Base-by-base conservation (phyloP, 2,113 vertebrate genomes). In the Apistogramma diplotaenia region DNA sequence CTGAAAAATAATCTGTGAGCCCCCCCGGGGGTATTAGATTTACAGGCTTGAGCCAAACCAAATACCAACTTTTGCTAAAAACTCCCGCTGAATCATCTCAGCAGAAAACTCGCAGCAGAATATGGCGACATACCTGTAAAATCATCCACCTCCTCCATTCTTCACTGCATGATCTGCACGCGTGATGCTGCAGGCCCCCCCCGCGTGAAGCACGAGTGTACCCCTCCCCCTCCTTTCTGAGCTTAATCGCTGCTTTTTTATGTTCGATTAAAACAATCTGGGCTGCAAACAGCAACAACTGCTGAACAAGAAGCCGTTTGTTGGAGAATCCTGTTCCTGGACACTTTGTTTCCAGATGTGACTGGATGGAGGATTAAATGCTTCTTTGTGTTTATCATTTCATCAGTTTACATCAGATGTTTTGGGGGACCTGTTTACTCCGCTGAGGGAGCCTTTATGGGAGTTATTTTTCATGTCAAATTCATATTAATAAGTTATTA, bases 221-320 rank as follows among this genome's bases (percentile, higher is more conserved):
- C 79, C 79, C 79, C 92, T n/a, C n/a, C n/a, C n/a, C n/a, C n/a
- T n/a, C 86, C 79, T 73, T 80, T 35, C 85, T 40, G 40, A 73
- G 73, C 62, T 25, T 72, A 80, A 81, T 89, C 83, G 87, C n/a
- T n/a, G 19, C 88, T 91, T 91, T 88, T 87, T 93, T 89, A 76
- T 71, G 49, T 46, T 25, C 54, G 74, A 85, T 84, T 76, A 77
- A 81, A 85, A 82, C 43, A 74, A 58, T 19, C 18, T 29, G 49
- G 27, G 72, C 71, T 58, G 29, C 79, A 87, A 82, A 85, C 55
- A 79, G 67, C 56, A 31, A 49, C 58, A 57, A 46, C 70, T 55
- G 31, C 11, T 3, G 56, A 83, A 82, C 79, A n/a, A 75, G 88
- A 87, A 80, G 43, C 7, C 13, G 51, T 70, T 70, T 51, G 43